Conservation (phyloP, 1,140 invertebrate genomes). For the Paraescarpia echinospica region DNA sequence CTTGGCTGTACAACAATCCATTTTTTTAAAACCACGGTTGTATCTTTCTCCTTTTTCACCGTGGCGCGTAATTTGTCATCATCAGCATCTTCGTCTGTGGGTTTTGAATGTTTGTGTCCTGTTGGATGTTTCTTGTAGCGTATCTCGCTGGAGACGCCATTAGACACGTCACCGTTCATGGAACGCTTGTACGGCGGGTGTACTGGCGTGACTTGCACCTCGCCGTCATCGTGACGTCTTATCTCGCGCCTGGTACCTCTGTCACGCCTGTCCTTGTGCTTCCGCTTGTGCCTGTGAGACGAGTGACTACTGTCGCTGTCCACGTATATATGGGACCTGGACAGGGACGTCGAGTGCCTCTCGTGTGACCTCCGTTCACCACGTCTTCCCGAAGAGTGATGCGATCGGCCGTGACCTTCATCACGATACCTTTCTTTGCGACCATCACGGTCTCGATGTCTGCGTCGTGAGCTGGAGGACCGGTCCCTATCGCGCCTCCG, state of each 20-base stretch:
- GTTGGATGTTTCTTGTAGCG: not conserved
- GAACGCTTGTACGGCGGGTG: not conserved
- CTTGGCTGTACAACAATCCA: not conserved
- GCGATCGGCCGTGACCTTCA: not conserved
- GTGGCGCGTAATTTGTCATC: not conserved
- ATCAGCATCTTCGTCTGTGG: not conserved
- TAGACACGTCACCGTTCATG: not conserved
- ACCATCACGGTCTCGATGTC: not conserved
- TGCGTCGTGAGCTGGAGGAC: not conserved
- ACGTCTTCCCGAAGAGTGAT: not conserved
- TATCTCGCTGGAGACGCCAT: not conserved
- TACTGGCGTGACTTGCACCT: too few species aligned
- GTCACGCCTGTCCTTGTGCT: conserved; percentile 2
- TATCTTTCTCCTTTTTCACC: not conserved
- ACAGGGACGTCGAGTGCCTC: not conserved
- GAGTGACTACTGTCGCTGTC: conserved; percentile 2
- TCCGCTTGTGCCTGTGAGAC: not conserved
- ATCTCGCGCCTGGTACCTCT: not conserved
- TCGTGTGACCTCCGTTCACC: not conserved
- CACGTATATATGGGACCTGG: not conserved
- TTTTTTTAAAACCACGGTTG: not conserved
- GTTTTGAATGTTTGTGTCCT: not conserved
- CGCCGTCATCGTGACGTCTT: not conserved
- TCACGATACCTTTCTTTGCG: not conserved
- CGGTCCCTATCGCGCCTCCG: conserved; percentile 11